phyloP scores from a whole-genome alignment of 2,888 invertebrate species.

The Drosophila ustulata region DNA sequence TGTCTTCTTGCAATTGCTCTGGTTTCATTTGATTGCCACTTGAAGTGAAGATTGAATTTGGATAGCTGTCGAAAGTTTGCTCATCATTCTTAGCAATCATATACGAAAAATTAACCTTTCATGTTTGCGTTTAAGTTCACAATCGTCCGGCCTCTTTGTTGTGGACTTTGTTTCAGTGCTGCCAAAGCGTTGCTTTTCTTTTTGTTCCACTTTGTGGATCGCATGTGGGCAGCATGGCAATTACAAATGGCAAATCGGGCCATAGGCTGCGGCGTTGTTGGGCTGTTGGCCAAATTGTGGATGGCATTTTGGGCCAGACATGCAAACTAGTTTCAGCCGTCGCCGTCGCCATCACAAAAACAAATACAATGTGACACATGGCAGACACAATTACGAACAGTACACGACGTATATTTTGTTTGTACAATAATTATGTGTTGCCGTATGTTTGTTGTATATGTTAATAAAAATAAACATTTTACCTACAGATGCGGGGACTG shows the following conservation, averaged over 20 bases:
- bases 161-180: neutral
- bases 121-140: neutral
- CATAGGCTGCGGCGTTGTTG: constrained; percentile 14
- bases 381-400: constrained; percentile 69
- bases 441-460: constrained; percentile 1
- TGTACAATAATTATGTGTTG: constrained; percentile 49
- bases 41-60: neutral
- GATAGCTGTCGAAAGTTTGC: neutral
- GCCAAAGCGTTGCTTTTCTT: neutral
- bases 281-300: constrained; percentile 36
- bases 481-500: constrained; percentile 35
- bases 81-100: neutral
- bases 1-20: constrained; percentile 8
- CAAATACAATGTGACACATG: constrained; percentile 57
- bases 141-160: neutral
- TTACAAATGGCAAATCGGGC: constrained; percentile 24
- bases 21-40: neutral
- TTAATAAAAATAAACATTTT: constrained; percentile 63
- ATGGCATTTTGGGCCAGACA: constrained; percentile 42
- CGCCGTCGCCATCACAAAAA: neutral
- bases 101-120: neutral
- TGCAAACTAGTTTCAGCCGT: constrained; percentile 51
- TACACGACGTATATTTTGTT: constrained; percentile 40
- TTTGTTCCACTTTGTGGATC: constrained; percentile 17
- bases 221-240: constrained; percentile 5